Evolutionary conservation across 2,797 vertebrate genomes (phyloP).

Genomic region (Taeniopygia guttata): DNA sequence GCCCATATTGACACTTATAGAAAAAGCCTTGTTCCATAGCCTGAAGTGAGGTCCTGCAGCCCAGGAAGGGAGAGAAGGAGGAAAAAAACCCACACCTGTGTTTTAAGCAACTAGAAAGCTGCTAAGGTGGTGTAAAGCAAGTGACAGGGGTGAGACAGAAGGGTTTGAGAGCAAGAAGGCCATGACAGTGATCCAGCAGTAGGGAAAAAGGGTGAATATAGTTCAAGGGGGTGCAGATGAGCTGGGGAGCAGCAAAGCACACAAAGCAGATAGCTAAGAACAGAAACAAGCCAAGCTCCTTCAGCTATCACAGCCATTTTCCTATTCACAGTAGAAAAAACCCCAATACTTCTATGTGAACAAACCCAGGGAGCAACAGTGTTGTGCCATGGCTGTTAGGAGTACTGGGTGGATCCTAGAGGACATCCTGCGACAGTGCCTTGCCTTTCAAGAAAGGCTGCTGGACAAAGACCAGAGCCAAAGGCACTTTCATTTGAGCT

Average conservation of each 20-base stretch:
- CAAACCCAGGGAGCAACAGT: background rate
- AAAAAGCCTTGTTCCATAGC: background rate
- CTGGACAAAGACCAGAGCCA: background rate
- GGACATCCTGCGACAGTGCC: background rate
- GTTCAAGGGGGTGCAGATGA: background rate
- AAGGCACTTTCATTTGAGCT: background rate
- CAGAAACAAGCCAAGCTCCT: background rate
- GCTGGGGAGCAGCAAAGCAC: background rate
- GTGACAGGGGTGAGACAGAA: background rate
- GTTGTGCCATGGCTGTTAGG: background rate
- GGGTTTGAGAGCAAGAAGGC: background rate
- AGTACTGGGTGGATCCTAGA: background rate
- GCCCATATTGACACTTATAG: background rate
- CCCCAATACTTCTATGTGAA: background rate
- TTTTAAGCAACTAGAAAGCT: background rate
- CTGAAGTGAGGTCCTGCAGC: background rate
- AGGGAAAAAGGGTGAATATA: background rate
- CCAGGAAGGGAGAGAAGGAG: background rate
- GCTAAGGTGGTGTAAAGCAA: background rate
- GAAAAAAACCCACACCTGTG: background rate
- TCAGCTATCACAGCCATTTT: background rate
- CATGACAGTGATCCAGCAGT: fast-evolving
- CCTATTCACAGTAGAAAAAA: background rate
- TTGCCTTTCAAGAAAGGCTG: background rate
- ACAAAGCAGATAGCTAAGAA: background rate